Conservation (phyloP, 2,113 vertebrate genomes). For the Oncorhynchus nerka region DNA sequence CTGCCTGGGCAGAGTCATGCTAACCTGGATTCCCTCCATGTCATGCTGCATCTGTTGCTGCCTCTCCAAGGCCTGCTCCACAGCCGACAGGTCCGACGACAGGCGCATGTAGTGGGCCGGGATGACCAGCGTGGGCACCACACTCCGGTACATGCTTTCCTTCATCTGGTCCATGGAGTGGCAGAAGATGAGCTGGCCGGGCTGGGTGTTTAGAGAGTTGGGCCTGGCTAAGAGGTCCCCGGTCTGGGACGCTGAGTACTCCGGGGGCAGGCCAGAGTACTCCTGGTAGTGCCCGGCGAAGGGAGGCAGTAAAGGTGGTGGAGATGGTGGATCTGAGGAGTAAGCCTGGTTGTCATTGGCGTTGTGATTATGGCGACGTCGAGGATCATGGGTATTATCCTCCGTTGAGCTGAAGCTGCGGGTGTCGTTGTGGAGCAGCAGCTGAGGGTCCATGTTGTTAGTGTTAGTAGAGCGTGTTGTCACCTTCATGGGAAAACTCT, state of each 20-base stretch:
- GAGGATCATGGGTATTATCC: not conserved
- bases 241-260: constrained; percentile 69
- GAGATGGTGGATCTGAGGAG: constrained; percentile 67
- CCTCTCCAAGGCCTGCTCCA: constrained; percentile 55
- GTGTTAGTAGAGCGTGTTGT: constrained; percentile 70
- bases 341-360: constrained; percentile 65
- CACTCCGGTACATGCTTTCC: constrained; percentile 80
- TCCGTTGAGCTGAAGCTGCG: not conserved
- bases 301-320: constrained; percentile 64
- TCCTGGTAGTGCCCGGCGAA: constrained; percentile 68
- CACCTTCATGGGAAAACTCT: constrained; percentile 63
- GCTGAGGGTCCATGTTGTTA: constrained; percentile 34
- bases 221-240: constrained; percentile 73
- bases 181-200: constrained; percentile 81
- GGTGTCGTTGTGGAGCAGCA: constrained; percentile 25
- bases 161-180: constrained; percentile 83
- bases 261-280: constrained; percentile 68
- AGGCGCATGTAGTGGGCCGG: constrained; percentile 81
- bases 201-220: constrained; percentile 69
- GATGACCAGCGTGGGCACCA: constrained; percentile 83
- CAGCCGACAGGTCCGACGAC: constrained; percentile 65
- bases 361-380: constrained; percentile 51
- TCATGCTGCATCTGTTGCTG: constrained; percentile 60
- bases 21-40: constrained; percentile 56
- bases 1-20: constrained; percentile 59